Evolutionary conservation across 2,797 vertebrate species (phyloP).

Genomic region (Menidia menidia): DNA sequence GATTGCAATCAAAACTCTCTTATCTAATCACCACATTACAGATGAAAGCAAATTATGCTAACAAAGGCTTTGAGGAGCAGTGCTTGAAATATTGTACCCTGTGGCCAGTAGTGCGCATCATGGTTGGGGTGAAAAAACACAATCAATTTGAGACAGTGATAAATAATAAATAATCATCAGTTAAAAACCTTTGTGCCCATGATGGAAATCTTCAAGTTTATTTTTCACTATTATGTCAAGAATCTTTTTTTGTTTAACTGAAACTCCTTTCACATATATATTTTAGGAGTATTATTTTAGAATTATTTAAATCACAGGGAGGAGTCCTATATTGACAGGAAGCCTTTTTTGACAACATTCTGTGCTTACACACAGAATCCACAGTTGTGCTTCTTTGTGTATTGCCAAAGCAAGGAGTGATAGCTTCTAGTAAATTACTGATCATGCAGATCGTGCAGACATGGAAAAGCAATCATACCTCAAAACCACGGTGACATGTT

Average conservation of each 20-base stretch:
- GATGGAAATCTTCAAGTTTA: background rate
- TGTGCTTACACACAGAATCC: slow-evolving; percentile 3
- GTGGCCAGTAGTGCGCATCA: slow-evolving; percentile 12
- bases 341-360: slow-evolving; percentile 8
- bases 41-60: slow-evolving; percentile 40
- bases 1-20: slow-evolving; percentile 50
- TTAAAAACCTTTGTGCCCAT: slow-evolving; percentile 23
- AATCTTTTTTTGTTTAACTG: background rate
- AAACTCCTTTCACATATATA: background rate
- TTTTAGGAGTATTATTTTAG: background rate
- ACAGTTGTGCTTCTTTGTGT: slow-evolving; percentile 9
- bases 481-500: slow-evolving; percentile 59
- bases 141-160: slow-evolving; percentile 24
- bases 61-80: slow-evolving; percentile 26
- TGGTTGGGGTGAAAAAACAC: slow-evolving; percentile 32
- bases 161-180: slow-evolving; percentile 34
- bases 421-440: slow-evolving; percentile 32
- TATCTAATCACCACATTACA: slow-evolving; percentile 51
- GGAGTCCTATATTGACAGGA: background rate
- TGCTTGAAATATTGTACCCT: slow-evolving; percentile 14
- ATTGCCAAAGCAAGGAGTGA: slow-evolving; percentile 18
- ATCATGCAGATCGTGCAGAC: slow-evolving; percentile 53
- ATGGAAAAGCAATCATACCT: slow-evolving; percentile 39
- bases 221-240: background rate
- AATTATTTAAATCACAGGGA: background rate